phyloP scores from a whole-genome alignment of 2,888 invertebrate genomes.

The Isoperla grammatica region DNA sequence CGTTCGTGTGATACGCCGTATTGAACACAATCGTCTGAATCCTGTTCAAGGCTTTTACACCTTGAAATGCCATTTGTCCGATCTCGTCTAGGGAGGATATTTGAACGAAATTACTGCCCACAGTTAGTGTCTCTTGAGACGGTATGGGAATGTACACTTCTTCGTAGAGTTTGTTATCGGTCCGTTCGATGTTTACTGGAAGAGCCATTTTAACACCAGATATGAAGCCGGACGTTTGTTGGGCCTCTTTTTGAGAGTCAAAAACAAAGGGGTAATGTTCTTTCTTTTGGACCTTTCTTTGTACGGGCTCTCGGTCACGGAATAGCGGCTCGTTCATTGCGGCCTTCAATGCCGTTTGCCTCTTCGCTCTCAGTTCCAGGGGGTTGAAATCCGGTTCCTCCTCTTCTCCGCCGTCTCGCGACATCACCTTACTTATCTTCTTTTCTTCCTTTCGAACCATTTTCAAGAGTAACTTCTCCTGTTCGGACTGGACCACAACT shows the following conservation, averaged over 20 bases:
- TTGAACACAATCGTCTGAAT: slow-evolving; percentile 96
- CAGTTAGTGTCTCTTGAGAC: slow-evolving; percentile 51
- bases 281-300: slow-evolving; percentile 39
- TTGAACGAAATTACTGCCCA: slow-evolving; percentile 59
- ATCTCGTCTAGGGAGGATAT: slow-evolving; percentile 64
- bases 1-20: slow-evolving; percentile 92
- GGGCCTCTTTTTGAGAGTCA: slow-evolving; percentile 68
- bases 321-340: slow-evolving; percentile 41
- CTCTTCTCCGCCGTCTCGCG: slow-evolving; percentile 44
- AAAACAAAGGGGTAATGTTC: slow-evolving; percentile 78
- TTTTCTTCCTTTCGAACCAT: slow-evolving; percentile 80
- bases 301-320: slow-evolving; percentile 36
- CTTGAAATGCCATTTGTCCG: slow-evolving; percentile 83
- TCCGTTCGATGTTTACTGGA: slow-evolving; percentile 71
- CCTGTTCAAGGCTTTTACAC: slow-evolving; percentile 78
- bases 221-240: slow-evolving; percentile 65
- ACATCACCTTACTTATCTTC: slow-evolving; percentile 52
- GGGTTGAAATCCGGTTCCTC: slow-evolving; percentile 49
- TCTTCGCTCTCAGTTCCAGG: slow-evolving; percentile 50
- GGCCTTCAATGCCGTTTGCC: slow-evolving; percentile 42
- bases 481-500: slow-evolving; percentile 77
- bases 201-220: slow-evolving; percentile 71
- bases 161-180: slow-evolving; percentile 70
- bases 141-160: slow-evolving; percentile 79
- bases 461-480: slow-evolving; percentile 72